Evolutionary conservation across 1,140 invertebrate genomes (phyloP).

Genomic region (Danaus plexippus): DNA sequence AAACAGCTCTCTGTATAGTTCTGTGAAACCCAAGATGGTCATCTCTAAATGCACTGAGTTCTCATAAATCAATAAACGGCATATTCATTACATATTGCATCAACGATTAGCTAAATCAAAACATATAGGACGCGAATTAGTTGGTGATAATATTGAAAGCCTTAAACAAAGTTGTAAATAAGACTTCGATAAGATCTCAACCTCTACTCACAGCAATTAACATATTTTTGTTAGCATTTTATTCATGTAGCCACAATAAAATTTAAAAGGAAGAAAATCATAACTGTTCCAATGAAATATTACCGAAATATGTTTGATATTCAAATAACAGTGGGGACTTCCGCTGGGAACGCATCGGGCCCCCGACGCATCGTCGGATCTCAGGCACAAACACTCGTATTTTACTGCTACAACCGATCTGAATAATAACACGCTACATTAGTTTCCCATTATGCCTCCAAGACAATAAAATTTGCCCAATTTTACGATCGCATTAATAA

Average conservation of each 20-base stretch:
- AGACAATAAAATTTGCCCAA: conserved; percentile 72
- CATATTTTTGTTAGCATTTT: conserved; percentile 40
- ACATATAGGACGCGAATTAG: too few species aligned
- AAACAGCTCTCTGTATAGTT: conserved; percentile 52
- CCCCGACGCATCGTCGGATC: conserved; percentile 32
- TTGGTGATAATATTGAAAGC: too few species aligned
- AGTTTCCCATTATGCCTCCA: conserved; percentile 71
- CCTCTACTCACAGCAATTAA: conserved; percentile 20
- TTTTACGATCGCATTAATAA: conserved; percentile 72
- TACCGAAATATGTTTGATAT: conserved; percentile 66
- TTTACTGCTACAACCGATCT: conserved; percentile 67
- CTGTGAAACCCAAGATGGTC: conserved; percentile 50
- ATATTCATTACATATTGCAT: conserved; percentile 16
- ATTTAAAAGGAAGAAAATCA: conserved; percentile 64
- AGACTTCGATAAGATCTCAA: conserved; percentile 10
- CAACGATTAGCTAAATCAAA: too few species aligned
- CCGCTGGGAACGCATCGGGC: conserved; percentile 49
- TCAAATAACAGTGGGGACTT: conserved; percentile 63
- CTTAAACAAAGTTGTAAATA: too few species aligned
- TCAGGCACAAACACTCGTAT: conserved; percentile 56
- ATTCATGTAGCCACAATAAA: conserved; percentile 52
- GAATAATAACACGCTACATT: conserved; percentile 72
- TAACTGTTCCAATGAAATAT: conserved; percentile 69
- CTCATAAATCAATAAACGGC: conserved; percentile 39
- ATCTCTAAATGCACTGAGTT: conserved; percentile 32